A percentile compares a stretch with the other conserved stretches of the same genome.
Conservation (phyloP, 23 tunicate genomes). For the Phallusia fumigata region DNA sequence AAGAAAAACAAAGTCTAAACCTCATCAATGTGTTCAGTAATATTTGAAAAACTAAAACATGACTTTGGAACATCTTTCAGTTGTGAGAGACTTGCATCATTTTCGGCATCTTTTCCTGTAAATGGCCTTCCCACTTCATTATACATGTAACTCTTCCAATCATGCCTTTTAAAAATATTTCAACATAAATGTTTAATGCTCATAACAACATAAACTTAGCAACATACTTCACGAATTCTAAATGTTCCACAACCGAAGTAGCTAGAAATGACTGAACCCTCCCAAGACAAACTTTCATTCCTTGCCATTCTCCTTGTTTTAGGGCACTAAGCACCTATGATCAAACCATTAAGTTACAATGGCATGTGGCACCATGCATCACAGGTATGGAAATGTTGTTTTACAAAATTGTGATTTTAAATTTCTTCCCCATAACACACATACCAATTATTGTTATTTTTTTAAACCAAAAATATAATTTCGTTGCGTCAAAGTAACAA, state of each 20-base stretch:
- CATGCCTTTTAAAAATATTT: conserved; percentile 29
- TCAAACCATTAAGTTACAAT: no score
- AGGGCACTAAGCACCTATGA: conserved; percentile 68
- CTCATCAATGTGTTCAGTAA: conserved; percentile 32
- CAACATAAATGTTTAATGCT: neutral
- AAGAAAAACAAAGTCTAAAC: conserved; percentile 12
- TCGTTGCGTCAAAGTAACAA: no score
- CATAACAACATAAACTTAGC: neutral
- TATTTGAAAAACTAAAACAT: conserved; percentile 36
- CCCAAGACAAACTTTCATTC: conserved; percentile 69
- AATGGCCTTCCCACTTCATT: conserved; percentile 37
- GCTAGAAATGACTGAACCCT: conserved; percentile 80
- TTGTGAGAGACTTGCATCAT: conserved; percentile 20
- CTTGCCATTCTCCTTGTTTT: conserved; percentile 79
- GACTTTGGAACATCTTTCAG: conserved; percentile 47
- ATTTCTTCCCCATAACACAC: no score
- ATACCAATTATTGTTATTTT: no score
- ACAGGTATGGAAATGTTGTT: no score
- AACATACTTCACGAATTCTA: conserved; percentile 76
- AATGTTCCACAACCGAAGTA: conserved; percentile 70
- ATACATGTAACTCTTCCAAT: conserved; percentile 24
- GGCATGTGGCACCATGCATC: no score
- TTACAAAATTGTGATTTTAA: no score
- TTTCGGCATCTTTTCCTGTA: conserved; percentile 36
- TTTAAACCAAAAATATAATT: no score